phyloP scores from a whole-genome alignment of 2,888 invertebrate species.

The Alviniconcha strummeri region DNA sequence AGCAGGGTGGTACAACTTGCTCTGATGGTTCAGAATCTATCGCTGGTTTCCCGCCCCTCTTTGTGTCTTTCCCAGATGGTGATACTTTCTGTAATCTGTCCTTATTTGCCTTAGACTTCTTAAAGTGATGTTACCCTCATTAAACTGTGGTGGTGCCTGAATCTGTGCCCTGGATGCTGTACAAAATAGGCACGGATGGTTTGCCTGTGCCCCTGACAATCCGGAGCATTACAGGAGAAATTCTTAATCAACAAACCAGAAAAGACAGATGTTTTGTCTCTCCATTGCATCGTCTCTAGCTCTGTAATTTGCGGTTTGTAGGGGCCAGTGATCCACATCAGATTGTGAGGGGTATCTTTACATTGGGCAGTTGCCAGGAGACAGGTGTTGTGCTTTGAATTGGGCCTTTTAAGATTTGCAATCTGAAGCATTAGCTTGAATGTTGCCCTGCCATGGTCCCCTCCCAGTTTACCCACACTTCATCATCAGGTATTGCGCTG shows the following conservation, averaged over 20 bases:
- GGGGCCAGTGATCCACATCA: neutral
- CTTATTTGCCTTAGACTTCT: neutral
- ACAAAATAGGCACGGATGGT: constrained; percentile 7
- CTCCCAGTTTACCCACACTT: constrained; percentile 8
- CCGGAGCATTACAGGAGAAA: neutral
- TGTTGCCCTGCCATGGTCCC: neutral
- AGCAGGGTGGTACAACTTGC: neutral
- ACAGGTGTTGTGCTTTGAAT: neutral
- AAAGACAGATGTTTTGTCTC: neutral
- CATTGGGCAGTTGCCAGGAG: neutral
- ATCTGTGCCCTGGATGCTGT: constrained; percentile 5
- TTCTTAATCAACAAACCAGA: constrained; percentile 5
- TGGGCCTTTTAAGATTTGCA: neutral
- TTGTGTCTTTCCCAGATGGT: neutral
- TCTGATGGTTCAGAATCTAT: neutral
- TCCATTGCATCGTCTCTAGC: neutral
- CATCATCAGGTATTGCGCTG: neutral
- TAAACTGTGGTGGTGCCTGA: neutral
- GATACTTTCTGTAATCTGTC: neutral
- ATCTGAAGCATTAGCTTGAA: neutral
- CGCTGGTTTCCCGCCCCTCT: neutral
- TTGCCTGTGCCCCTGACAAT: neutral
- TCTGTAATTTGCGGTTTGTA: neutral
- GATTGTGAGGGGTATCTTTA: neutral
- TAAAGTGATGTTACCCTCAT: neutral